Evolutionary conservation across 2,888 invertebrate genomes (phyloP).

Genomic region (Mesochorus sp.): DNA sequence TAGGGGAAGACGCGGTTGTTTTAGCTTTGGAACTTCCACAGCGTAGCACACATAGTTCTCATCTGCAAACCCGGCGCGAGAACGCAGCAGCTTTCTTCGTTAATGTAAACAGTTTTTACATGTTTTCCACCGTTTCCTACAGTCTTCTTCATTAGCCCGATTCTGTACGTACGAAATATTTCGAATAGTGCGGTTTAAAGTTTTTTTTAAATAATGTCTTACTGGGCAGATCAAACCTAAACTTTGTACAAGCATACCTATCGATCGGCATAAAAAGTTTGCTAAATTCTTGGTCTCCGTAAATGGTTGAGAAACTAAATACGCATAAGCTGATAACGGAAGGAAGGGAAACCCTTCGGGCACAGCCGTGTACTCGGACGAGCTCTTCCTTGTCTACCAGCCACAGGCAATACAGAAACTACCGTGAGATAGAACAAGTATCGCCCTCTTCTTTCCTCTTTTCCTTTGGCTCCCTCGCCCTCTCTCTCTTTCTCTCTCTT

Average conservation of each 20-base stretch:
- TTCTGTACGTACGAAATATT: neutral
- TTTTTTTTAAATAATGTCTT: neutral
- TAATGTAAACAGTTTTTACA: constrained; percentile 14
- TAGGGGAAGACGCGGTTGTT: constrained; percentile 22
- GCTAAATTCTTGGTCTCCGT: constrained; percentile 3
- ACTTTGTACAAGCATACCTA: neutral
- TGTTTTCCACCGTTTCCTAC: neutral
- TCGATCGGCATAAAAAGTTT: neutral
- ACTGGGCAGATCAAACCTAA: neutral
- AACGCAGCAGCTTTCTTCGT: constrained; percentile 17
- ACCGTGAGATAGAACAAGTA: constrained; percentile 7
- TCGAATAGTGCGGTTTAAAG: neutral
- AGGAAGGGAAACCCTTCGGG: constrained; percentile 27
- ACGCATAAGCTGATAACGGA: constrained; percentile 8
- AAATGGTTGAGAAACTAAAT: constrained; percentile 4
- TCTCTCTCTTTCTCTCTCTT: constrained; percentile 5
- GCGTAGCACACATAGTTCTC: constrained; percentile 32
- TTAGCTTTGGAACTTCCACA: constrained; percentile 62
- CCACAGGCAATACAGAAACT: constrained; percentile 29
- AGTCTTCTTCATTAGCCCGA: neutral
- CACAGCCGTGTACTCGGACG: constrained; percentile 22
- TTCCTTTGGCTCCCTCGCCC: constrained; percentile 11
- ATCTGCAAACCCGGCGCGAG: constrained; percentile 25
- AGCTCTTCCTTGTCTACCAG: constrained; percentile 20
- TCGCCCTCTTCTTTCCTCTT: neutral